Base-by-base conservation (phyloP, 2,888 invertebrate species). In the Polydrusus tereticollis region DNA sequence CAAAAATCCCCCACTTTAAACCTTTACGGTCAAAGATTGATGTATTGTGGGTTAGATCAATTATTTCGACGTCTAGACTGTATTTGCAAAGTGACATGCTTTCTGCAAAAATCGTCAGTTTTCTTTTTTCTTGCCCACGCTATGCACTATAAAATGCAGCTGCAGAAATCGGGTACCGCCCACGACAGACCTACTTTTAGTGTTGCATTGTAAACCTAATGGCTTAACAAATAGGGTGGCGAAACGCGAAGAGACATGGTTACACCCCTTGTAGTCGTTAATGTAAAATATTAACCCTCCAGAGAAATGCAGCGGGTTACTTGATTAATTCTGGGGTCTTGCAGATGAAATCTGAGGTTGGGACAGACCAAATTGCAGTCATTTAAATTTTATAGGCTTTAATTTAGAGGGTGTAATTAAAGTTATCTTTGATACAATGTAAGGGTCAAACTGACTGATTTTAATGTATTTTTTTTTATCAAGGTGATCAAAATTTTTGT, bases 201-300 rank as follows among this genome's bases (percentile, higher is more conserved):
- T 26, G 26, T 14, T 55, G 29, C 52, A 55, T 29, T 55, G 29
- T 55, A 29, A 55, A 55, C 29, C 29, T 55, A 55, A 55, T 55
- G 16, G 29, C 29, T 33, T 10, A 33, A 55, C 52, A 55, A 45
- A 60, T 60, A 26, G 43, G 60, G 43, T 45, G 60, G 41, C 6
- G 26, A n/a, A 66, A 71, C 55, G 45, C 66, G 21, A 33, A 45
- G 41, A 71, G 71, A 66, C 71, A 71, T 33, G 45, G 60, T 55
- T 66, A 66, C 71, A 66, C 66, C 71, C 66, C 52, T 45, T 21
- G 23, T 65, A 55, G 62, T 62, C 45, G 71, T 66, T 66, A 66
- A 66, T 66, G 60, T 71, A 62, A 71, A 67, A 66, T 71, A 71
- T 71, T 66, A 58, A 57, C 64, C 45, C 69, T 58, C 63, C 16